Base-by-base conservation (phyloP, 1,140 invertebrate species). In the Rhagoletis pomonella region DNA sequence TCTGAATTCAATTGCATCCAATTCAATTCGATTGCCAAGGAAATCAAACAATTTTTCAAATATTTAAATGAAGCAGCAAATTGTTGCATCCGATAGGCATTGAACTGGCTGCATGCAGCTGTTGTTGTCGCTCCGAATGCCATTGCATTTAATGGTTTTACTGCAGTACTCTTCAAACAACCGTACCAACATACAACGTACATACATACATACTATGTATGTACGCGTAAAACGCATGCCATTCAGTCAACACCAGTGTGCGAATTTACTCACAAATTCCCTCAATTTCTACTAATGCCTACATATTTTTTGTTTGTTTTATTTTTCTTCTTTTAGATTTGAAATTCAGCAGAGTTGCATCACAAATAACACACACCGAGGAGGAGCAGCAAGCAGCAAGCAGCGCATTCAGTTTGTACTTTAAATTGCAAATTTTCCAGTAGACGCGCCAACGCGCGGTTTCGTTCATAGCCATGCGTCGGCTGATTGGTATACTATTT, bases 401-500 rank as follows among this genome's bases (percentile, higher is more conserved):
- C 29, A 19, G 12, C 19, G 69, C 69, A 50, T 50, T n/a, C 14
- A 77, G 69, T 50, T 50, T 55, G 44, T n/a, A 77, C 69, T 77
- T 77, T 77, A 77, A 77, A 77, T 77, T 50, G 44, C 12, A 17
- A 77, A 77, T 55, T 77, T 50, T 50, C n/a, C 9, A 4, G 5
- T 55, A 17, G 55, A 88, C 64, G 29, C 14, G 77, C 81, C 29
- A 58, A 7, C 5, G 50, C 60, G 73, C 6, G 7, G 2, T 14
- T 44, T 17, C 4, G 29, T 29, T 29, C 29, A 29, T 17, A 81
- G 39, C 47, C 44, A 88, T 86, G 87, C 64, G 77, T 59, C 81
- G 58, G 65, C 17, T 77, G 58, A 87, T 89, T 73, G 84, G 47
- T 59, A 59, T 88, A 29, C 19, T 89, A 55, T 85, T 89, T 59